Percentiles rank a stretch among this genome's conserved stretches.
Evolutionary conservation across 2,113 vertebrate species (phyloP).

Genomic region (Bos taurus): DNA sequence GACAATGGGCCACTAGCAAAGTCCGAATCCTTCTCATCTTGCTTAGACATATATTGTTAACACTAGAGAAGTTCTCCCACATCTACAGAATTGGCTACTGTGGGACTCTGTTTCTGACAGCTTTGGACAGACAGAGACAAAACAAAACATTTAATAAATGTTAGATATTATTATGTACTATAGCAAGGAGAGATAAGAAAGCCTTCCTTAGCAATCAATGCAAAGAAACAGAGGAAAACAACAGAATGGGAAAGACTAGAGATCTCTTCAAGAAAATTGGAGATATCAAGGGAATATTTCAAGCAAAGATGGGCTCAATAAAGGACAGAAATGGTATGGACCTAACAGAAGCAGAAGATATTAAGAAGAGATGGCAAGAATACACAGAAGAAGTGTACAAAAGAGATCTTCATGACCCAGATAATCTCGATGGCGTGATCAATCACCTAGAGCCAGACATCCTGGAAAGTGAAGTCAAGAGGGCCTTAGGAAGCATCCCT

Average conservation of each 20-base stretch:
- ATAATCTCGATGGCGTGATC: not conserved
- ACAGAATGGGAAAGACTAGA: not conserved
- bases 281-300: not conserved
- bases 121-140: not conserved
- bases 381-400: not conserved
- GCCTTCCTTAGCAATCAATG: not conserved
- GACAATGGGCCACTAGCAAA: not conserved
- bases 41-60: not conserved
- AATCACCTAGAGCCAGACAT: not conserved
- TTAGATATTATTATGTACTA: not conserved
- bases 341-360: not conserved
- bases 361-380: not conserved
- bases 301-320: not conserved
- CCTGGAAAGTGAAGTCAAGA: not conserved
- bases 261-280: not conserved
- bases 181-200: not conserved
- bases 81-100: not conserved
- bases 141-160: not conserved
- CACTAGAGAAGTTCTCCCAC: not conserved
- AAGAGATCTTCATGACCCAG: not conserved
- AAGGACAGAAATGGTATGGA: not conserved
- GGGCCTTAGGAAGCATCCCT: not conserved
- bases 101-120: not conserved
- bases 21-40: not conserved
- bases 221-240: not conserved